phyloP scores from a whole-genome alignment of 2,888 invertebrate species.

The Timandra comae region DNA sequence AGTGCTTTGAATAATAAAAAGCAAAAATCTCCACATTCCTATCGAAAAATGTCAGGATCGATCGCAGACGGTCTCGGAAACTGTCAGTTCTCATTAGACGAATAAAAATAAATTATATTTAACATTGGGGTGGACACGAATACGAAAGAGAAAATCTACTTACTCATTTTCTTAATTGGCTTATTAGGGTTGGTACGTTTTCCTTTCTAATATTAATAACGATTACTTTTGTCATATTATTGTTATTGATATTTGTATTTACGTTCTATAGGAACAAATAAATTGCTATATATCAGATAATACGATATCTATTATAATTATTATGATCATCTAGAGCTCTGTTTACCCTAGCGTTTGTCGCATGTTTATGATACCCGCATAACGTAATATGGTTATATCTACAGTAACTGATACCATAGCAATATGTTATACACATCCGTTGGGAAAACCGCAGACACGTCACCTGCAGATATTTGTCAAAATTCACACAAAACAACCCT shows the following conservation, averaged over 20 bases:
- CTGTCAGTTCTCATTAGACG: slow-evolving; percentile 63
- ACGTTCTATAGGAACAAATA: no score
- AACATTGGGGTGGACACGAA: slow-evolving; percentile 34
- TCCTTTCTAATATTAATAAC: no score
- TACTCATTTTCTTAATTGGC: slow-evolving; percentile 37
- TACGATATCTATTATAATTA: background rate
- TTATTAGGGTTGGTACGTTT: slow-evolving; percentile 10
- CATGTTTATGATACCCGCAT: slow-evolving; percentile 50
- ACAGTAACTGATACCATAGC: slow-evolving; percentile 59
- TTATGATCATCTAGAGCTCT: slow-evolving; percentile 12
- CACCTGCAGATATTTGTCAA: slow-evolving; percentile 76
- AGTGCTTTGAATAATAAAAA: slow-evolving; percentile 1
- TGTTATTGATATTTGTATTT: no score
- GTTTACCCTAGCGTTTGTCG: slow-evolving; percentile 28
- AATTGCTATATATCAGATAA: background rate
- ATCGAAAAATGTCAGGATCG: slow-evolving; percentile 24
- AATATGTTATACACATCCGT: slow-evolving; percentile 70
- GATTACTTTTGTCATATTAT: no score
- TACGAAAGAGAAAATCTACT: slow-evolving; percentile 30
- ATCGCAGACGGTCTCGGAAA: slow-evolving; percentile 36
- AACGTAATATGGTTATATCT: slow-evolving; percentile 24
- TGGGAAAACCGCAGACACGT: slow-evolving; percentile 58
- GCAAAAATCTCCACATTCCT: slow-evolving; percentile 1
- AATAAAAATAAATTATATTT: slow-evolving; percentile 61
- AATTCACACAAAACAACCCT: slow-evolving; percentile 49